Evolutionary conservation across 2,888 invertebrate genomes (phyloP).

Genomic region (Erebia epiphron): DNA sequence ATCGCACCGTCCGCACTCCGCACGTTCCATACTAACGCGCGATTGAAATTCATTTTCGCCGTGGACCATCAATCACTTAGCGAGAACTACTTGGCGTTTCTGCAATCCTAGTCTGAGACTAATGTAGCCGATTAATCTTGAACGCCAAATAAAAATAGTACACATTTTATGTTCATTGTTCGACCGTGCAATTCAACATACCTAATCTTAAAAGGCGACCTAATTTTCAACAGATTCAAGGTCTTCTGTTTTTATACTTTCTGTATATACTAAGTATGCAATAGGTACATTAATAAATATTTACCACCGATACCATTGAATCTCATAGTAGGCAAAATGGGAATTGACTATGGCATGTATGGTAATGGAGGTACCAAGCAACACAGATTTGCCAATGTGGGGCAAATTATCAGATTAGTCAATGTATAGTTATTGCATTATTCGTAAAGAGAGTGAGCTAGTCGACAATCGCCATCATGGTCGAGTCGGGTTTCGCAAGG

Average conservation of each 20-base stretch:
- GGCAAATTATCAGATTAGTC: constrained; percentile 45
- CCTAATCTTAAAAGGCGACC: constrained; percentile 7
- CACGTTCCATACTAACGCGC: constrained; percentile 40
- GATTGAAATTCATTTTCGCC: constrained; percentile 19
- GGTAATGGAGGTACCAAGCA: not conserved
- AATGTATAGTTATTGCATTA: constrained; percentile 62
- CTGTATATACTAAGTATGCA: not conserved
- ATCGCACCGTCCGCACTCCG: constrained; percentile 48
- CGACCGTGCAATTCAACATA: not conserved
- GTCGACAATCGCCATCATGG: constrained; percentile 60
- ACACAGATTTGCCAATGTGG: constrained; percentile 25
- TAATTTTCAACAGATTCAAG: constrained; percentile 14
- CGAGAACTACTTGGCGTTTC: not conserved
- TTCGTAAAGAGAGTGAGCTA: constrained; percentile 58
- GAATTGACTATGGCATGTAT: not conserved
- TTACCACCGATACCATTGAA: not conserved
- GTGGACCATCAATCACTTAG: constrained; percentile 18
- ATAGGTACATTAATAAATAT: not conserved
- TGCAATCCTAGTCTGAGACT: not conserved
- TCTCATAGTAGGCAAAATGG: not conserved
- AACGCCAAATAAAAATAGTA: not conserved
- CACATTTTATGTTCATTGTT: not conserved
- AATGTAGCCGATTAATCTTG: constrained; percentile 1
- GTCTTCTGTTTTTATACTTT: constrained; percentile 1
- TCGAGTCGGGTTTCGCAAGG: constrained; percentile 78